These are phyloP conservation scores for Uropetala carovei DNA, from an alignment of 2,888 invertebrate species.

Conservation along the genomic window DNA sequence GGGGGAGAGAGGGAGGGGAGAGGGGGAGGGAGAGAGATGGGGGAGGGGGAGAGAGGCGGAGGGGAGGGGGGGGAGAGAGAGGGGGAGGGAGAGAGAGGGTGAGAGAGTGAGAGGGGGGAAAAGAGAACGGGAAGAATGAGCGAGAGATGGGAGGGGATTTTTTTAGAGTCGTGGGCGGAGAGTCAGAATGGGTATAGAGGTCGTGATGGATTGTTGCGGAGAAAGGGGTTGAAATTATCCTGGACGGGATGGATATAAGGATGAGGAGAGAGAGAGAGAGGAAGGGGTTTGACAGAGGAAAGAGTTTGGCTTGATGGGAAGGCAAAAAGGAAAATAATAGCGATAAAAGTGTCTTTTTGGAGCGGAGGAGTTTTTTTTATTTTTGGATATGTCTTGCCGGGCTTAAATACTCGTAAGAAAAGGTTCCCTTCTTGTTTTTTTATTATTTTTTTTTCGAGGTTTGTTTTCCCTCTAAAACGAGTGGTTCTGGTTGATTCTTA, in stretches of 20 bases:
- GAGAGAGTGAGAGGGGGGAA: neutral
- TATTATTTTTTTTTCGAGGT: neutral
- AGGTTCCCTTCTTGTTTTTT: neutral
- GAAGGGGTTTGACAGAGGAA: neutral
- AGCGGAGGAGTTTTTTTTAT: neutral
- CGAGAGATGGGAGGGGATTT: neutral
- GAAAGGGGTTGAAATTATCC: neutral
- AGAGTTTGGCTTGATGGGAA: neutral
- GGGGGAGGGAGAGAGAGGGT: neutral
- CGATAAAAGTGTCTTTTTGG: neutral
- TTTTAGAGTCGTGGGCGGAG: neutral
- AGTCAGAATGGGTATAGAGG: neutral
- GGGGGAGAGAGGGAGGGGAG: neutral
- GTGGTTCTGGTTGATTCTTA: too few relatives aligned
- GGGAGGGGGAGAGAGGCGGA: neutral
- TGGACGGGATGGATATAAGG: neutral
- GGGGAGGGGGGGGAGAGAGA: neutral
- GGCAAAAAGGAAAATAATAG: slow-evolving; percentile 7
- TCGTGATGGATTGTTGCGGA: neutral
- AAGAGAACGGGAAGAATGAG: neutral
- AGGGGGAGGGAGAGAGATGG: too few relatives aligned
- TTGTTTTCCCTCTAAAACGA: neutral
- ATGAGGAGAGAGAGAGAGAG: neutral
- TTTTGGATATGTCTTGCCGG: neutral
- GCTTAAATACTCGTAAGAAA: neutral